phyloP scores from a whole-genome alignment of 92 coral and sea anemone species.

The Zoanthus sociatus region DNA sequence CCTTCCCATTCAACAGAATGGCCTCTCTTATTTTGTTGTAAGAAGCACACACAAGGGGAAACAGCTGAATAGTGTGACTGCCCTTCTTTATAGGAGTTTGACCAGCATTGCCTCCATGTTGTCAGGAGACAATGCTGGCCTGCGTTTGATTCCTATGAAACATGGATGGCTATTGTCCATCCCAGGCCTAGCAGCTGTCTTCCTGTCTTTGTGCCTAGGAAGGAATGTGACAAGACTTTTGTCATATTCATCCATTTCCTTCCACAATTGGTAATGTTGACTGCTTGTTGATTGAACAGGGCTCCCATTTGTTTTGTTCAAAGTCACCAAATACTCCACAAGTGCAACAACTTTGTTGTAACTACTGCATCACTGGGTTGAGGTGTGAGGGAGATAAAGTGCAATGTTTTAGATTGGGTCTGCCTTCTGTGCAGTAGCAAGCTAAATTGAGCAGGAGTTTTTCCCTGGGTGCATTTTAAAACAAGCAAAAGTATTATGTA shows the following conservation, averaged over 20 bases:
- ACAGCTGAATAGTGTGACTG: background rate
- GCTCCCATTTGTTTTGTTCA: background rate
- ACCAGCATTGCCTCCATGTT: slow-evolving; percentile 3
- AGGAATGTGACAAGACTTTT: background rate
- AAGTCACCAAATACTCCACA: background rate
- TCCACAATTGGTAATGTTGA: background rate
- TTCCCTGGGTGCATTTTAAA: too few relatives aligned
- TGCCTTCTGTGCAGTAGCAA: too few relatives aligned
- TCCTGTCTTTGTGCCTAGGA: slow-evolving; percentile 6
- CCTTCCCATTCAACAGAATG: background rate
- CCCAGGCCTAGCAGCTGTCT: slow-evolving; percentile 13
- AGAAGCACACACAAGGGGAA: background rate
- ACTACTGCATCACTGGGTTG: background rate
- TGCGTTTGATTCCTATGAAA: slow-evolving; percentile 17
- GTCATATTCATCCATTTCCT: background rate
- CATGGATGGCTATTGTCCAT: slow-evolving; percentile 30
- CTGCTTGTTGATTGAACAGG: background rate
- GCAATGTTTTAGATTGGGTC: too few relatives aligned
- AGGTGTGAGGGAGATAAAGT: too few relatives aligned
- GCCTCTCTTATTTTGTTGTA: background rate
- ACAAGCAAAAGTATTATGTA: too few relatives aligned
- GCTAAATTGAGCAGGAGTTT: too few relatives aligned
- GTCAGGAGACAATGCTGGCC: slow-evolving; percentile 4
- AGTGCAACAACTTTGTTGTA: background rate
- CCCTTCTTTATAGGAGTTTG: background rate